These are phyloP conservation scores for Mythimna pallens DNA, from an alignment of 2,888 invertebrate genomes.

Conservation along the genomic window DNA sequence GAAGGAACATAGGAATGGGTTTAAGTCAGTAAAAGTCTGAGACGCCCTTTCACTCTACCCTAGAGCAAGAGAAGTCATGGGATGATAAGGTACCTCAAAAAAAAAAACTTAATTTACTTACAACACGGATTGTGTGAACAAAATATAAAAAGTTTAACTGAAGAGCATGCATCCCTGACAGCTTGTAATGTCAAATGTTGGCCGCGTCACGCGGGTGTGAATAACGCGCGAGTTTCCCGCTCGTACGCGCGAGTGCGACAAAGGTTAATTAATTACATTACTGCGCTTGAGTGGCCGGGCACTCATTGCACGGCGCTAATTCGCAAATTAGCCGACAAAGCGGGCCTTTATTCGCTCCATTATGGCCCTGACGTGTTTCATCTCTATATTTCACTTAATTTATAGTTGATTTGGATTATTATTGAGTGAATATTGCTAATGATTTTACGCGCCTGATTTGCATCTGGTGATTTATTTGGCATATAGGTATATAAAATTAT, in stretches of 20 bases:
- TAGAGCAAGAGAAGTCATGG: too few relatives aligned
- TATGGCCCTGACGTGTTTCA: slow-evolving; percentile 73
- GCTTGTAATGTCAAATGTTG: slow-evolving; percentile 41
- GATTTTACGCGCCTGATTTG: slow-evolving; percentile 36
- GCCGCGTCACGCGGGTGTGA: slow-evolving; percentile 56
- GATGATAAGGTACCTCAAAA: too few relatives aligned
- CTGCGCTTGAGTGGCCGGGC: slow-evolving; percentile 83
- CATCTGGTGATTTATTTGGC: slow-evolving; percentile 13
- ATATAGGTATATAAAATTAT: not conserved
- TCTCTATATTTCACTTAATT: slow-evolving; percentile 80
- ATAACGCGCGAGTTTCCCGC: slow-evolving; percentile 68
- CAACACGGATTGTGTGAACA: not conserved
- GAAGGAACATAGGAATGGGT: too few relatives aligned
- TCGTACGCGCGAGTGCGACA: slow-evolving; percentile 75
- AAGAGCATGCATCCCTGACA: slow-evolving; percentile 30
- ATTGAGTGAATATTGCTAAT: slow-evolving; percentile 47
- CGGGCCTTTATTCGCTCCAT: slow-evolving; percentile 80
- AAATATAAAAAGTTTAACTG: slow-evolving; percentile 1
- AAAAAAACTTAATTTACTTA: not conserved
- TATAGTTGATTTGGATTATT: slow-evolving; percentile 72
- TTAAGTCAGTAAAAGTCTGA: too few relatives aligned
- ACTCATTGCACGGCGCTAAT: slow-evolving; percentile 84
- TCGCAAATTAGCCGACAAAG: slow-evolving; percentile 86
- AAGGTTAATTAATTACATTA: slow-evolving; percentile 87
- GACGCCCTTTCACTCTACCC: too few relatives aligned